A percentile compares a stretch with the other conserved stretches of the same genome.
Evolutionary conservation across 1,140 invertebrate species (phyloP).

Genomic region (Pseudomyrmex concolor): DNA sequence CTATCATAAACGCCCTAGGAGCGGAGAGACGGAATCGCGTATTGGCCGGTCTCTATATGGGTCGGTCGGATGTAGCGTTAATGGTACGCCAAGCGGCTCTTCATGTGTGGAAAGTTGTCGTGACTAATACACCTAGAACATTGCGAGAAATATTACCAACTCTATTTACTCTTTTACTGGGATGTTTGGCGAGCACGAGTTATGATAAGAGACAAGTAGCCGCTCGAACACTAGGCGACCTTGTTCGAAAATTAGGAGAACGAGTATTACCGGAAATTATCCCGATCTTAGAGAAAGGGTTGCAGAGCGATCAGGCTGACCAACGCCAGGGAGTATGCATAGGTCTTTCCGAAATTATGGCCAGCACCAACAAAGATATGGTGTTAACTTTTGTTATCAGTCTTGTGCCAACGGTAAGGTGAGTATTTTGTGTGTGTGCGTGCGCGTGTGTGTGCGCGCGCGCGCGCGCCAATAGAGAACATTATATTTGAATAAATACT

Average conservation of each 20-base stretch:
- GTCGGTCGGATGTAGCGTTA: slow-evolving; percentile 97
- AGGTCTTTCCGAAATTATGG: slow-evolving; percentile 99
- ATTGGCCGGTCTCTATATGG: slow-evolving; percentile 98
- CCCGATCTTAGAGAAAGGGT: slow-evolving; percentile 96
- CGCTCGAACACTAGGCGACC: slow-evolving; percentile 97
- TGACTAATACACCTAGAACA: slow-evolving; percentile 98
- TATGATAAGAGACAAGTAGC: slow-evolving; percentile 98
- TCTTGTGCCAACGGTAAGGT: slow-evolving; percentile 97
- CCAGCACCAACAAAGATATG: slow-evolving; percentile 97
- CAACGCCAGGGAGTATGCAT: slow-evolving; percentile 99
- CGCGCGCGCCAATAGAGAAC: no score
- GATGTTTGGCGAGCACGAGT: slow-evolving; percentile 97
- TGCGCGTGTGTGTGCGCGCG: no score
- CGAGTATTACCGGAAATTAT: slow-evolving; percentile 99
- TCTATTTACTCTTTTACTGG: slow-evolving; percentile 95
- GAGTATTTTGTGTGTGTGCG: slow-evolving; percentile 34
- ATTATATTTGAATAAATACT: background rate
- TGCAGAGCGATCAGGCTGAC: slow-evolving; percentile 95
- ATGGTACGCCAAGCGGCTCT: slow-evolving; percentile 98
- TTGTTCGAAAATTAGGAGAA: slow-evolving; percentile 99
- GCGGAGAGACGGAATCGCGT: slow-evolving; percentile 96
- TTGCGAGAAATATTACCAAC: slow-evolving; percentile 98
- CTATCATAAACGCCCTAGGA: slow-evolving; percentile 95
- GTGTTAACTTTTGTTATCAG: slow-evolving; percentile 97
- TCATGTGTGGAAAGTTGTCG: slow-evolving; percentile 99